Evolutionary conservation across 2,113 vertebrate genomes (phyloP).

Genomic region (Cercopithecus mona): DNA sequence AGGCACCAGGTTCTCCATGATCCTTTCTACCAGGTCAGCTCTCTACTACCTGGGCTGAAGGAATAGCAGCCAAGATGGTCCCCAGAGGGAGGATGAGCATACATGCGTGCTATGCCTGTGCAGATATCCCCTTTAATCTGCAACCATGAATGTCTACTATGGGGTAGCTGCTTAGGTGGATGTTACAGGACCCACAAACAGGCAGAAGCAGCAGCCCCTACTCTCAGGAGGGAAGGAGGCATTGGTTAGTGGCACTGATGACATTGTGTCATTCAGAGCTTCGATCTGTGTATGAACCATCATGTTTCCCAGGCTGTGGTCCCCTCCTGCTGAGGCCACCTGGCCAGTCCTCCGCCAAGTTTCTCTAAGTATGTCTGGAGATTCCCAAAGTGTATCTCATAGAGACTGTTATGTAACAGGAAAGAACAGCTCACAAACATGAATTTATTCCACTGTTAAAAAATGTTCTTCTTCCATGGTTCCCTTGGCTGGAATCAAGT

Average conservation of each 20-base stretch:
- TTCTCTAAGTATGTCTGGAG: not conserved
- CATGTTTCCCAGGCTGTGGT: not conserved
- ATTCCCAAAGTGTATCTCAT: not conserved
- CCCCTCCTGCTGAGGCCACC: not conserved
- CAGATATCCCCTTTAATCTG: not conserved
- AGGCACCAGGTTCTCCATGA: not conserved
- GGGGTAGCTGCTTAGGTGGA: not conserved
- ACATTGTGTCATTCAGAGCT: not conserved
- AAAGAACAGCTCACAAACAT: not conserved
- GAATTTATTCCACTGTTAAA: not conserved
- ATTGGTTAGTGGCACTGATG: not conserved
- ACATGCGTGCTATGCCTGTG: accelerated
- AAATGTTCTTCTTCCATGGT: not conserved
- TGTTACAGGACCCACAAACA: not conserved
- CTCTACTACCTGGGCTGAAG: not conserved
- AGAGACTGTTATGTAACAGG: not conserved
- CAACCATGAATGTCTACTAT: not conserved
- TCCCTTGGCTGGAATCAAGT: not conserved
- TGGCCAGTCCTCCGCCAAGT: not conserved
- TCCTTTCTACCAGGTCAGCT: not conserved
- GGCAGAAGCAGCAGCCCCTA: not conserved
- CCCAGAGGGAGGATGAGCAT: not conserved
- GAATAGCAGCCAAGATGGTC: not conserved
- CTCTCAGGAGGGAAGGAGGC: not conserved
- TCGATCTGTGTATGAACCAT: not conserved